phyloP scores from a whole-genome alignment of 2,888 invertebrate genomes.

The Caenorhabditis becei region DNA sequence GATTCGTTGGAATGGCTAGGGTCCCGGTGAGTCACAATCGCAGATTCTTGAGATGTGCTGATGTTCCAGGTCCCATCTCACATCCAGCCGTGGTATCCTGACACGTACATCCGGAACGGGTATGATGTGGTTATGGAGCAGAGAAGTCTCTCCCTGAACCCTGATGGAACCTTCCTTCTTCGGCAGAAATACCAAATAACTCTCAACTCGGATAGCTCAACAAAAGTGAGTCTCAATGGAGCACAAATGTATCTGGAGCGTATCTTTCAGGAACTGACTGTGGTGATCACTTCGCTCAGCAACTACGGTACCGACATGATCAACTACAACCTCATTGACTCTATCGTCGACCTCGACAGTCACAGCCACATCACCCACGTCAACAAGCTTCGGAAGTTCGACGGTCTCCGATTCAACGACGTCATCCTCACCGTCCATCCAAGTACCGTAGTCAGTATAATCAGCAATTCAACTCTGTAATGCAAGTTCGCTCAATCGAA shows the following conservation, averaged over 20 bases:
- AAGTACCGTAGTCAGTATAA: slow-evolving; percentile 2
- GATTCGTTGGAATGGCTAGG: slow-evolving; percentile 28
- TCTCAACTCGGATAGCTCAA: not conserved
- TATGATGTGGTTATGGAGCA: slow-evolving; percentile 25
- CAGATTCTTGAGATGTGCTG: no score
- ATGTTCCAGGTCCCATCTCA: slow-evolving; percentile 43
- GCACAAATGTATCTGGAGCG: not conserved
- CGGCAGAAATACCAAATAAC: slow-evolving; percentile 38
- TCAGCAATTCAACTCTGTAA: slow-evolving; percentile 30
- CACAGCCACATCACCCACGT: slow-evolving; percentile 14
- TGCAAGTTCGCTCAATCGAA: not conserved
- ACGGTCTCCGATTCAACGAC: slow-evolving; percentile 42
- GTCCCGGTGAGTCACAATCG: slow-evolving; percentile 46
- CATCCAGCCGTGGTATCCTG: slow-evolving; percentile 54
- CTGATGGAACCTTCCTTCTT: slow-evolving; percentile 44
- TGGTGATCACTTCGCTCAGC: slow-evolving; percentile 42
- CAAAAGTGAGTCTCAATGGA: slow-evolving; percentile 6
- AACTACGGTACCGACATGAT: slow-evolving; percentile 49
- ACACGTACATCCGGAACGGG: slow-evolving; percentile 52
- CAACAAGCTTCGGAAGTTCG: slow-evolving; percentile 14
- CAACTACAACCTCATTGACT: slow-evolving; percentile 24
- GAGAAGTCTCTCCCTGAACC: slow-evolving; percentile 42
- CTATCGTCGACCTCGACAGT: not conserved
- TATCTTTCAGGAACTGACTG: slow-evolving; percentile 17
- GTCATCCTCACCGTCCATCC: slow-evolving; percentile 22